Percentiles rank a stretch among this genome's conserved stretches.
phyloP scores from a whole-genome alignment of 1,140 invertebrate species.

The Lethrus apterus region DNA sequence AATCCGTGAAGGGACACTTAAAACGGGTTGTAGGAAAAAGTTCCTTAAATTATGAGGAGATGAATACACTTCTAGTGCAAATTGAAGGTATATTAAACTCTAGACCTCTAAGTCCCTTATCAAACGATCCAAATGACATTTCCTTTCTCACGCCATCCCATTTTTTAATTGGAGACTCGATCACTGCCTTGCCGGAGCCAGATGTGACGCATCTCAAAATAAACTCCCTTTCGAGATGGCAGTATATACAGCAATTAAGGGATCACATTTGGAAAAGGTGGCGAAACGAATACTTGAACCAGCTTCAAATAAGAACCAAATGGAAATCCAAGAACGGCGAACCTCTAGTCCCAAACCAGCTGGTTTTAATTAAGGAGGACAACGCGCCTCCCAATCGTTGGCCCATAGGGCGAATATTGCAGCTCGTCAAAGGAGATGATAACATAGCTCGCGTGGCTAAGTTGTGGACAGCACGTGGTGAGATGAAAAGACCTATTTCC shows the following conservation, averaged over 20 bases:
- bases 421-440: background rate
- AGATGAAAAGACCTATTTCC: too few species aligned
- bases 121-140: constrained; percentile 26
- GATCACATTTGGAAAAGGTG: constrained; percentile 32
- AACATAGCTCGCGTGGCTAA: background rate
- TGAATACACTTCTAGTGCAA: constrained; percentile 15
- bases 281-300: constrained; percentile 26
- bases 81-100: constrained; percentile 22
- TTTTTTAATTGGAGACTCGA: constrained; percentile 35
- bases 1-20: constrained; percentile 38
- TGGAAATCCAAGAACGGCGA: constrained; percentile 7
- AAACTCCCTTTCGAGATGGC: constrained; percentile 18
- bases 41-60: constrained; percentile 17
- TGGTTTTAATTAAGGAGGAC: background rate
- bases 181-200: constrained; percentile 19
- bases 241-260: constrained; percentile 22
- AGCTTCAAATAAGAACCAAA: constrained; percentile 22
- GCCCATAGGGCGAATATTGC: background rate
- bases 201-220: background rate
- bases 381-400: background rate
- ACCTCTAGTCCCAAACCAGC: background rate
- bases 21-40: constrained; percentile 24
- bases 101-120: constrained; percentile 20
- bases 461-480: too few species aligned
- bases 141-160: constrained; percentile 32